A percentile compares a stretch with the other conserved stretches of the same genome.
Evolutionary conservation across 1,140 invertebrate genomes (phyloP).

Genomic region (Dinothrombium tinctorium): DNA sequence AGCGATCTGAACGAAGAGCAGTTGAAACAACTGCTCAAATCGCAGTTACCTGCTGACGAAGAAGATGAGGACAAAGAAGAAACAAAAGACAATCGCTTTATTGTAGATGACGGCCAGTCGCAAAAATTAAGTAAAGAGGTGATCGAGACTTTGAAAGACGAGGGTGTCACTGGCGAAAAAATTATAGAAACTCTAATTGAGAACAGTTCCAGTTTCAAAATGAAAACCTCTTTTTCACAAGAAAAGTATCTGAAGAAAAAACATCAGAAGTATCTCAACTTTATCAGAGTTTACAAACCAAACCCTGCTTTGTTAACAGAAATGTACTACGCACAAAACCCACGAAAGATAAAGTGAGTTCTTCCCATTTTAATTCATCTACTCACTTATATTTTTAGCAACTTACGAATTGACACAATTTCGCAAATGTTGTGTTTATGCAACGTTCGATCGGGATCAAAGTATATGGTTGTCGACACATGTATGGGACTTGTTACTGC

Average conservation of each 20-base stretch:
- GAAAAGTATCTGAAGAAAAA: conserved; percentile 13
- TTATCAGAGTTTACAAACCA: conserved; percentile 28
- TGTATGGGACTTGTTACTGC: conserved; percentile 57
- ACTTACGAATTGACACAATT: conserved; percentile 54
- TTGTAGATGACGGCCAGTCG: conserved; percentile 56
- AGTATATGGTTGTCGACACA: conserved; percentile 62
- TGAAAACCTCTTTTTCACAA: conserved; percentile 11
- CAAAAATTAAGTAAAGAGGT: conserved; percentile 59
- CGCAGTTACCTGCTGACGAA: too few species aligned
- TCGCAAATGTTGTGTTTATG: conserved; percentile 57
- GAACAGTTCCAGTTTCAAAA: conserved; percentile 10
- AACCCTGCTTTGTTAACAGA: conserved; percentile 45
- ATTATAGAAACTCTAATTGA: conserved; percentile 9
- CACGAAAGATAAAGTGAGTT: conserved; percentile 45
- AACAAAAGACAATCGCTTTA: conserved; percentile 47
- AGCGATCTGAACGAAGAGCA: not conserved
- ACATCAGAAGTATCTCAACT: conserved; percentile 9
- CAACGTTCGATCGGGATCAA: conserved; percentile 49
- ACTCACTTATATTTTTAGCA: too few species aligned
- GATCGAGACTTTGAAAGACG: conserved; percentile 46
- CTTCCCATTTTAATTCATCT: too few species aligned
- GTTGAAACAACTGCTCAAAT: not conserved
- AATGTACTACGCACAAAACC: conserved; percentile 48
- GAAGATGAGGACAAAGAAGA: not conserved
- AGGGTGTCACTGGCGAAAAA: conserved; percentile 23